Conservation (phyloP, 2,113 vertebrate genomes). For the Potamarius usumacintae region DNA sequence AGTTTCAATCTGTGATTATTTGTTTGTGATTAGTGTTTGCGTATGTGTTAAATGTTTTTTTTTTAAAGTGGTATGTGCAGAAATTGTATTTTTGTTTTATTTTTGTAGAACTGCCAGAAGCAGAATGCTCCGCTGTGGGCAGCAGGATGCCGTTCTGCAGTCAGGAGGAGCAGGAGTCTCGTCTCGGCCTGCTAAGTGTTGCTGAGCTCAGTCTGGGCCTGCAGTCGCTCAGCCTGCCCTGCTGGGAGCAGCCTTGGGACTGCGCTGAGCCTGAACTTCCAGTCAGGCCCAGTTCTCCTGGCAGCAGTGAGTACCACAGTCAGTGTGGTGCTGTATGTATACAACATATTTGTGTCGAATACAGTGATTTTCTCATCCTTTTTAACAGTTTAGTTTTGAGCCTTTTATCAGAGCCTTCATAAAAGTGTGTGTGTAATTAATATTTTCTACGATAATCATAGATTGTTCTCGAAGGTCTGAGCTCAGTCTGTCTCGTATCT, state of each 20-base stretch:
- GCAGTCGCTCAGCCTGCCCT: conserved; percentile 88
- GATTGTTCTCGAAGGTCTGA: conserved; percentile 49
- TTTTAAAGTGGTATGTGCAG: background rate
- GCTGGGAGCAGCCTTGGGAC: conserved; percentile 96
- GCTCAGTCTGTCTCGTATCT: conserved; percentile 35
- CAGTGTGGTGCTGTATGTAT: background rate
- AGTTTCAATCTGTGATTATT: background rate
- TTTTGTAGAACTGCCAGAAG: conserved; percentile 79
- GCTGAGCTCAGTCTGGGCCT: conserved; percentile 94
- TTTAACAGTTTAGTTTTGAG: background rate
- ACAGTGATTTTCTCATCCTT: background rate
- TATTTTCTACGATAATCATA: background rate
- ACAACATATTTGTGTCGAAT: too few species aligned
- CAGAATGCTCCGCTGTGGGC: conserved; percentile 77
- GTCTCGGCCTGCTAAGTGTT: conserved; percentile 82
- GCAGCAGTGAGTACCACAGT: conserved; percentile 78
- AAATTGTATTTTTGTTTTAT: conserved; percentile 4
- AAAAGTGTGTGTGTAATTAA: background rate
- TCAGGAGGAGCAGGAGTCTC: conserved; percentile 86
- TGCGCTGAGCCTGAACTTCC: conserved; percentile 85
- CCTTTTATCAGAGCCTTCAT: background rate
- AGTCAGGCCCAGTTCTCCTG: conserved; percentile 82
- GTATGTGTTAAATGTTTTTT: background rate
- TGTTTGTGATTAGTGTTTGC: conserved; percentile 44
- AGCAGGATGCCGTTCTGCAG: conserved; percentile 45